Percentiles rank a stretch among this genome's conserved stretches.
Conservation (phyloP, 1,140 invertebrate genomes). For the Platorchestia sp. region DNA sequence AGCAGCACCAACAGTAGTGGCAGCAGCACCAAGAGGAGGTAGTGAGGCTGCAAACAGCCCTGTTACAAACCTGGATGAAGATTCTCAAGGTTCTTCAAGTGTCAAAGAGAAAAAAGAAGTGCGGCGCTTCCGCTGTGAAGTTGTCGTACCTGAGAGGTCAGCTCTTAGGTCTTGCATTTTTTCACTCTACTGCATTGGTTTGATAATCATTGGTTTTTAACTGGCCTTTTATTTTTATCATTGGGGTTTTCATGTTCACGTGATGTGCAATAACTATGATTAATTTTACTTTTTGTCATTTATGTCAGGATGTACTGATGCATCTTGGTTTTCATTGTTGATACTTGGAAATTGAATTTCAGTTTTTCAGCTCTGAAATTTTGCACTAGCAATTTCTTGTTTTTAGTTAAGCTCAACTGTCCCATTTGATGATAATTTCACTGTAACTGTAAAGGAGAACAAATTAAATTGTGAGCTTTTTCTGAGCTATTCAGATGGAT, state of each 20-base stretch:
- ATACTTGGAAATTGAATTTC: too few species aligned
- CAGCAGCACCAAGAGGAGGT: neutral
- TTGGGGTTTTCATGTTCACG: neutral
- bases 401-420: too few species aligned
- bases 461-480: too few species aligned
- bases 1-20: neutral
- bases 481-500: too few species aligned
- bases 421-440: too few species aligned
- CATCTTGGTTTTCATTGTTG: too few species aligned
- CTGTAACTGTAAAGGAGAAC: too few species aligned
- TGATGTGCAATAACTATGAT: neutral
- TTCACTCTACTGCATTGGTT: neutral
- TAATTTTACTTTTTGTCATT: too few species aligned
- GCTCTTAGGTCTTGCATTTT: neutral
- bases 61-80: slow-evolving; percentile 59
- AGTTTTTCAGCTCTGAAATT: too few species aligned
- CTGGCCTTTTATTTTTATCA: neutral
- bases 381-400: too few species aligned
- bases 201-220: neutral
- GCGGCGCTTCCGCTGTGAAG: slow-evolving; percentile 63
- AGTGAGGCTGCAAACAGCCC: neutral
- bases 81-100: slow-evolving; percentile 63
- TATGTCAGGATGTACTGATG: too few species aligned
- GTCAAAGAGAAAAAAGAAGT: slow-evolving; percentile 61
- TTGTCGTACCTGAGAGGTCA: slow-evolving; percentile 66